phyloP scores from a whole-genome alignment of 2,113 vertebrate species.

The Pollimyrus isidori region DNA sequence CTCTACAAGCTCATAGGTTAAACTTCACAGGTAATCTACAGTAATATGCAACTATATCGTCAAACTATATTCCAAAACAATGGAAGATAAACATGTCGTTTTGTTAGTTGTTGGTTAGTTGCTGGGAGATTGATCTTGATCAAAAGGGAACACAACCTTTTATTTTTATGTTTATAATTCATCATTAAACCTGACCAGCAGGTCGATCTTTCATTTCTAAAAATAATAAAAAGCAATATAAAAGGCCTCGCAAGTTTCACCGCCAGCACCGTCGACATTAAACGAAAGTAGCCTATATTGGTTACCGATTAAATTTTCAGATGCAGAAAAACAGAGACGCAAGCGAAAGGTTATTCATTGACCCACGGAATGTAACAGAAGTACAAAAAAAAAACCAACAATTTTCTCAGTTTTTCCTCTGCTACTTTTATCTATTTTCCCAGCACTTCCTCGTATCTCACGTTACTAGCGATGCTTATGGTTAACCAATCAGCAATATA shows the following conservation, averaged over 20 bases:
- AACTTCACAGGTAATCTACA: background rate
- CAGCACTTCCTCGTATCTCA: background rate
- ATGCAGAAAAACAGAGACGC: background rate
- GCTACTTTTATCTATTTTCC: background rate
- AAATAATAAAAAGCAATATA: background rate
- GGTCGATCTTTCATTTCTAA: background rate
- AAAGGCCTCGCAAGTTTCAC: background rate
- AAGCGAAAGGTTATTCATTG: background rate
- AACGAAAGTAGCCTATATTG: background rate
- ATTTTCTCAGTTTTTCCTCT: background rate
- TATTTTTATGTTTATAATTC: background rate
- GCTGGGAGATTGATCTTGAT: background rate
- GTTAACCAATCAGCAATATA: background rate
- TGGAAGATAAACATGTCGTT: background rate
- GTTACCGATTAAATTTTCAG: background rate
- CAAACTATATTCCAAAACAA: background rate
- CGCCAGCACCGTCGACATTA: background rate
- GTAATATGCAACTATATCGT: background rate
- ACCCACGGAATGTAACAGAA: background rate
- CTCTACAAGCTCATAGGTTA: background rate
- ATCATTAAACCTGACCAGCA: background rate
- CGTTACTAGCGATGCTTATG: background rate
- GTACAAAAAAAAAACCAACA: background rate
- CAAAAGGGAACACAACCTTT: background rate
- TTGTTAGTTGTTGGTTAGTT: background rate